These are phyloP conservation scores for Hemiprocne comata DNA, from an alignment of 2,113 vertebrate species.

Conservation along the genomic window DNA sequence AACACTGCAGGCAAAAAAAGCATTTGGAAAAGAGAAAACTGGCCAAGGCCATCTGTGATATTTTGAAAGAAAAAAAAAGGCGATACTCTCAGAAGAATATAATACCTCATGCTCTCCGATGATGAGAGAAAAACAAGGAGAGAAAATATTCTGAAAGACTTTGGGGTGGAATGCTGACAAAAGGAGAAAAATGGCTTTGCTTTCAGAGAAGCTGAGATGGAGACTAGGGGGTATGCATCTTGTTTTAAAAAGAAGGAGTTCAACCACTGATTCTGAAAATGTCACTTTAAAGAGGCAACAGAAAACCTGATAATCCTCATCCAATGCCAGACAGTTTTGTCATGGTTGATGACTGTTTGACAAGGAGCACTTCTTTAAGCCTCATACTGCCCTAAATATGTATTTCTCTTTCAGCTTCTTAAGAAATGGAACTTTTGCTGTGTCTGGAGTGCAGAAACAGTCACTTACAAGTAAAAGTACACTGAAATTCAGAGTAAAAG, in stretches of 20 bases:
- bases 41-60: neutral
- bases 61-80: neutral
- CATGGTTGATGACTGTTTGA: neutral
- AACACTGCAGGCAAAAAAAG: neutral
- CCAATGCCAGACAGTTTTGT: conserved; percentile 8
- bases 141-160: neutral
- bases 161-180: neutral
- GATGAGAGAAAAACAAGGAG: neutral
- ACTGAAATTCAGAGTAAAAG: neutral
- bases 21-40: neutral
- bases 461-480: neutral
- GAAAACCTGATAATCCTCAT: conserved; percentile 49
- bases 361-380: neutral
- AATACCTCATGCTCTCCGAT: neutral
- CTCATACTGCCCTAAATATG: neutral
- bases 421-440: neutral
- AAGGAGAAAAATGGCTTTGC: conserved; percentile 15
- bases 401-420: neutral
- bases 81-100: neutral
- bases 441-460: neutral
- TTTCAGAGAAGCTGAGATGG: neutral
- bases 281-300: conserved; percentile 35
- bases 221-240: neutral
- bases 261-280: conserved; percentile 33
- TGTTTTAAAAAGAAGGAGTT: neutral